Conservation (phyloP, 1,140 invertebrate species). For the Pseudomyrmex gracilis region DNA sequence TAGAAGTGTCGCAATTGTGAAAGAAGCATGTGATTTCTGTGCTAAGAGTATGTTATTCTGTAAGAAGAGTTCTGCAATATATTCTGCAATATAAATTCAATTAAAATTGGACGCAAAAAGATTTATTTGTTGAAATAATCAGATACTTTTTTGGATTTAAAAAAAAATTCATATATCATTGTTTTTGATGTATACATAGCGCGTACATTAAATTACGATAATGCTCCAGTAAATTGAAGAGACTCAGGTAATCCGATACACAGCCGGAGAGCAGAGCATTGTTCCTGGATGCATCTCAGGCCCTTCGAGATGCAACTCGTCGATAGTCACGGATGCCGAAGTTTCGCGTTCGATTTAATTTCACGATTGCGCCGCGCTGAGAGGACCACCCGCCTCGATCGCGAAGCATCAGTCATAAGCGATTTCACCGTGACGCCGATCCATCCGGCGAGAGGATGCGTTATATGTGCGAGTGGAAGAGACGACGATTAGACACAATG, state of each 20-base stretch:
- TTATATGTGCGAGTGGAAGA: not conserved
- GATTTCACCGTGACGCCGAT: constrained; percentile 45
- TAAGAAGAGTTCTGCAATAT: no score
- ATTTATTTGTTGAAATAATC: no score
- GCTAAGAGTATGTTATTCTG: no score
- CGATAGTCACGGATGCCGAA: constrained; percentile 71
- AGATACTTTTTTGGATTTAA: no score
- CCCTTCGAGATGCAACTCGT: constrained; percentile 48
- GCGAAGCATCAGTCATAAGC: constrained; percentile 29
- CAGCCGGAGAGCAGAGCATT: constrained; percentile 37
- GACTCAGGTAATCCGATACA: constrained; percentile 41
- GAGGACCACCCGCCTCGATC: constrained; percentile 60
- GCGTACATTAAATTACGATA: no score
- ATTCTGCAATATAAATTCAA: no score
- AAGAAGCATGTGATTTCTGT: no score
- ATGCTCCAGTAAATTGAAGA: constrained; percentile 15
- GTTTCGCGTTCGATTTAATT: constrained; percentile 69
- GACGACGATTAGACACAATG: constrained; percentile 56
- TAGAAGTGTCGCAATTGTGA: no score
- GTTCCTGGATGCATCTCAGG: not conserved
- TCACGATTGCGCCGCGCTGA: constrained; percentile 26
- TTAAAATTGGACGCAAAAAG: no score
- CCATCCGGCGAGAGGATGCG: constrained; percentile 32
- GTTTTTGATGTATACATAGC: no score
- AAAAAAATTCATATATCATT: no score